phyloP scores from a whole-genome alignment of 2,888 invertebrate species.

The Iselma pallidipennis region DNA sequence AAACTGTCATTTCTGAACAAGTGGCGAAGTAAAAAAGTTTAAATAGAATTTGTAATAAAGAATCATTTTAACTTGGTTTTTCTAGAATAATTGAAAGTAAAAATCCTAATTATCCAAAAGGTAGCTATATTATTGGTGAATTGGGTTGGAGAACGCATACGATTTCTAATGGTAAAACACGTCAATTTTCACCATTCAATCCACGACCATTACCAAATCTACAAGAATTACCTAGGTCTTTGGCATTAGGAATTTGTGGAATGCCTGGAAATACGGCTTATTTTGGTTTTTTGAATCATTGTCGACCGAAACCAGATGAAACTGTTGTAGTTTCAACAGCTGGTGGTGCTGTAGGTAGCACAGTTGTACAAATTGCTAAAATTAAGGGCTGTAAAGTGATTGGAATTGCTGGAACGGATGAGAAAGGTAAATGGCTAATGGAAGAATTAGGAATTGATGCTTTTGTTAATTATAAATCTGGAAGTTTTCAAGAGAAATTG shows the following conservation, averaged over 20 bases:
- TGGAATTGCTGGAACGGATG: slow-evolving; percentile 72
- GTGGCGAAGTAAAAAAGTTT: slow-evolving; percentile 66
- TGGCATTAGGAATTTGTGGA: slow-evolving; percentile 67
- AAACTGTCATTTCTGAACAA: slow-evolving; percentile 71
- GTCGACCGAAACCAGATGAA: slow-evolving; percentile 70
- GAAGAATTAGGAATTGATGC: slow-evolving; percentile 68
- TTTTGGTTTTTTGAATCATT: slow-evolving; percentile 72
- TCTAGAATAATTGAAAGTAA: slow-evolving; percentile 69
- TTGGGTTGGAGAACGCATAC: slow-evolving; percentile 71
- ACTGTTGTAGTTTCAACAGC: slow-evolving; percentile 74
- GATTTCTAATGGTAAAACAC: slow-evolving; percentile 52
- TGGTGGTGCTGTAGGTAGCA: slow-evolving; percentile 76
- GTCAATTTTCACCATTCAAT: slow-evolving; percentile 61
- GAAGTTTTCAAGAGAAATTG: slow-evolving; percentile 59
- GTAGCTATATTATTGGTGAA: slow-evolving; percentile 63
- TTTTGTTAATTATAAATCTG: slow-evolving; percentile 72
- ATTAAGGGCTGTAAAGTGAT: slow-evolving; percentile 69
- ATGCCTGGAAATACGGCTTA: slow-evolving; percentile 77
- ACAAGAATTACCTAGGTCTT: slow-evolving; percentile 62
- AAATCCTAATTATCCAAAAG: slow-evolving; percentile 66
- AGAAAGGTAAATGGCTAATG: slow-evolving; percentile 69
- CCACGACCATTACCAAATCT: slow-evolving; percentile 59
- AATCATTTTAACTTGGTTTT: slow-evolving; percentile 28
- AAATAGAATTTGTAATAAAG: not conserved
- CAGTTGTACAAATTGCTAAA: slow-evolving; percentile 78